Percentiles rank a stretch among this genome's conserved stretches.
Evolutionary conservation across 2,797 vertebrate genomes (phyloP).

Genomic region (Odontamblyopus lacepedii): DNA sequence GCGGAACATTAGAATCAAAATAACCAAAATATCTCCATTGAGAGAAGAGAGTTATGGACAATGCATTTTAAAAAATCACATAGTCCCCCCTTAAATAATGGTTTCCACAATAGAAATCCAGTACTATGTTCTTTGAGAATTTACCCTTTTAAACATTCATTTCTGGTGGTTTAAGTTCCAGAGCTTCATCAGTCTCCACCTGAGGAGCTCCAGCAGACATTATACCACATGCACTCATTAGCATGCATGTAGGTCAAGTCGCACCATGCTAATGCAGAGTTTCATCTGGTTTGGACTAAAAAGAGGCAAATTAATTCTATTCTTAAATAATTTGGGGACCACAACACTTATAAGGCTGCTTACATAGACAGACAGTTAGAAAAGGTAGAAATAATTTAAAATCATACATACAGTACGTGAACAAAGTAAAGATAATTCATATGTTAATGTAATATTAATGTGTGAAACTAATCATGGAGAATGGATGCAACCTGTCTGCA

Average conservation of each 20-base stretch:
- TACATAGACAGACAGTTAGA: conserved; percentile 13
- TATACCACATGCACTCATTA: conserved; percentile 60
- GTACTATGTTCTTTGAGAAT: conserved; percentile 50
- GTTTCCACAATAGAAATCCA: neutral
- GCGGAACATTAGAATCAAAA: no score
- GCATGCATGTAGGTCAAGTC: conserved; percentile 75
- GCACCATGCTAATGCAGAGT: conserved; percentile 64
- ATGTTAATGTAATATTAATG: no score
- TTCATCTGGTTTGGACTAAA: neutral
- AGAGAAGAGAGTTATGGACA: no score
- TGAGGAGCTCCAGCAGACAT: conserved; percentile 30
- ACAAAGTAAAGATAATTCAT: neutral
- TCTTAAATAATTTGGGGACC: neutral
- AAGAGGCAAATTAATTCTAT: neutral
- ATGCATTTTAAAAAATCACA: no score
- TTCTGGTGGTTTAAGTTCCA: conserved; percentile 8
- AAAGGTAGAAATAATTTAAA: conserved; percentile 7
- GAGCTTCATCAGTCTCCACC: conserved; percentile 2
- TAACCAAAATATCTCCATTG: no score
- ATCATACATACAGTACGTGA: neutral
- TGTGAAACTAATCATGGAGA: no score
- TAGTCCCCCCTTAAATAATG: no score
- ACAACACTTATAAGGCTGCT: conserved; percentile 27
- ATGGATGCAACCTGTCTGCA: no score
- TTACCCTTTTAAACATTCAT: conserved; percentile 15